Evolutionary conservation across 2,113 vertebrate species (phyloP).

Genomic region (Sterrhoptilus dennistouni): DNA sequence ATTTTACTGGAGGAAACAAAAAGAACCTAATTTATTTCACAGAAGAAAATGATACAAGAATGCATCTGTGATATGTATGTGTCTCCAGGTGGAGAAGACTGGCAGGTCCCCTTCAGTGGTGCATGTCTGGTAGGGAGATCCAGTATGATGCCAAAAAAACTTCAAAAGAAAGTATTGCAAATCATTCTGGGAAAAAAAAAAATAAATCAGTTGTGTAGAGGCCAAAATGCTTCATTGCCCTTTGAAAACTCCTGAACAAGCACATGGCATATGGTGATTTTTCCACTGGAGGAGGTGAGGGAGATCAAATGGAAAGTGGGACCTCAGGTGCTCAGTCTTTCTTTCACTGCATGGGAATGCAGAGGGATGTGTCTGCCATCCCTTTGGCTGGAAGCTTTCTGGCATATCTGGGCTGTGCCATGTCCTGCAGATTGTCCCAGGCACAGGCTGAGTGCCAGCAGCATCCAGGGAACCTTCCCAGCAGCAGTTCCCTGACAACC

Average conservation of each 20-base stretch:
- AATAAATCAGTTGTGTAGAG: neutral
- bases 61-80: neutral
- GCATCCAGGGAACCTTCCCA: neutral
- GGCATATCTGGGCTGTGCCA: neutral
- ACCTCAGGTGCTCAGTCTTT: neutral
- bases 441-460: neutral
- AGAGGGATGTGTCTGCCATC: neutral
- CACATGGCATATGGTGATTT: fast-evolving
- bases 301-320: neutral
- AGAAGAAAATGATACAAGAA: neutral
- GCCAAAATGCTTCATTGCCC: neutral
- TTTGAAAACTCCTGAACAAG: neutral
- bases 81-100: neutral
- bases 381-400: neutral
- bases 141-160: neutral
- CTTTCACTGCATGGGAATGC: neutral
- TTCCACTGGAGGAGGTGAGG: neutral
- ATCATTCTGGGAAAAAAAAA: neutral
- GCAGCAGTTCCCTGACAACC: neutral
- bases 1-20: neutral
- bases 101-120: neutral
- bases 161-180: neutral
- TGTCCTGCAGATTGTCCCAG: neutral
- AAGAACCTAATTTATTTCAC: neutral
- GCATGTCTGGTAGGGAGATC: neutral